Conservation (phyloP, 2,888 invertebrate genomes). For the Caenorhabditis uteleia region DNA sequence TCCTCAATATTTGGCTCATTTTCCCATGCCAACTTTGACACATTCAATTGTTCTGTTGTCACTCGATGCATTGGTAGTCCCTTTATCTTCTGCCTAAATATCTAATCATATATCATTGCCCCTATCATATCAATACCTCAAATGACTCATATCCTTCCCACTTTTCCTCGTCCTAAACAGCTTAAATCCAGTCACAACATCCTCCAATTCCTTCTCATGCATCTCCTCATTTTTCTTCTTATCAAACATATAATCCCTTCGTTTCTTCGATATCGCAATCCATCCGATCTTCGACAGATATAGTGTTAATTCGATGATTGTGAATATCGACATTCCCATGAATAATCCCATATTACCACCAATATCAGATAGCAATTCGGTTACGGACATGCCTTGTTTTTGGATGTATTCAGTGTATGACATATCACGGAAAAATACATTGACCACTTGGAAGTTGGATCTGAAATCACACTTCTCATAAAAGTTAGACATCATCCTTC, state of each 20-base stretch:
- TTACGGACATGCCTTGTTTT: conserved; percentile 55
- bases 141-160: conserved; percentile 35
- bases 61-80: conserved; percentile 28
- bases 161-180: conserved; percentile 37
- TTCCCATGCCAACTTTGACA: conserved; percentile 31
- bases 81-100: conserved; percentile 28
- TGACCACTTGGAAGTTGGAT: conserved; percentile 57
- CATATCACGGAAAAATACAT: conserved; percentile 65
- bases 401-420: conserved; percentile 64
- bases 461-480: conserved; percentile 27
- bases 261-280: conserved; percentile 49
- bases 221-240: conserved; percentile 39
- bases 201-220: conserved; percentile 45
- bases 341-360: conserved; percentile 67
- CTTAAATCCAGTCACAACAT: conserved; percentile 43
- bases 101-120: conserved; percentile 2
- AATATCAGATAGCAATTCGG: conserved; percentile 58
- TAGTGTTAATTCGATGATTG: conserved; percentile 56
- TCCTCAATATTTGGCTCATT: conserved; percentile 29
- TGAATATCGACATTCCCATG: conserved; percentile 63
- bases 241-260: conserved; percentile 42
- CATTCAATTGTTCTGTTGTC: conserved; percentile 32
- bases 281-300: conserved; percentile 60
- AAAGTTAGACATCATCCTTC: background rate
- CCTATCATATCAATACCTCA: too few relatives aligned